Percentiles rank a stretch among this genome's conserved stretches.
Evolutionary conservation across 2,113 vertebrate genomes (phyloP).

Genomic region (Otus sunia): DNA sequence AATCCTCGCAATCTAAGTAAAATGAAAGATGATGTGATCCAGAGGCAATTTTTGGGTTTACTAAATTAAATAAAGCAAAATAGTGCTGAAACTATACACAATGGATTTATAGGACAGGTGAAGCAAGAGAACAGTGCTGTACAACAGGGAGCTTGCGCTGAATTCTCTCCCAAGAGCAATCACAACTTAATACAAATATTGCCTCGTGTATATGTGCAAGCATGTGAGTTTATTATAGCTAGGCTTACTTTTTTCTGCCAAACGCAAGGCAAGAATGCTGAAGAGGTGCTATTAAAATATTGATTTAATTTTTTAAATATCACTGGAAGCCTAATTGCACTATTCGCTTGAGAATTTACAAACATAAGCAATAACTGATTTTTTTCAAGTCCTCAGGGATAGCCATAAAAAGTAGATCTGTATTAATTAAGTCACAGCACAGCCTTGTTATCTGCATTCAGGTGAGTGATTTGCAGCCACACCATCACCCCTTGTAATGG

Average conservation of each 20-base stretch:
- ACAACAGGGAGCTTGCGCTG: neutral
- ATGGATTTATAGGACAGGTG: neutral
- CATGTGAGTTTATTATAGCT: neutral
- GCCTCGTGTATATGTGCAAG: neutral
- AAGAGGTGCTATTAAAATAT: neutral
- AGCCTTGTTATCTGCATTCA: neutral
- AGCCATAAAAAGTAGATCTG: neutral
- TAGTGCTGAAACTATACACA: neutral
- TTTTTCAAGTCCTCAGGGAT: neutral
- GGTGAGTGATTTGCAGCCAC: neutral
- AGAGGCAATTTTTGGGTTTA: neutral
- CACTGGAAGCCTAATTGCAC: neutral
- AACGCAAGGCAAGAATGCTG: neutral
- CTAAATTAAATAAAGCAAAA: neutral
- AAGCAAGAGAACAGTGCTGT: neutral
- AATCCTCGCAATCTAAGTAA: neutral
- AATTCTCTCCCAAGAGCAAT: neutral
- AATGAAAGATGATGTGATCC: neutral
- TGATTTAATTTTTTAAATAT: neutral
- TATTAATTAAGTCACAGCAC: constrained; percentile 6
- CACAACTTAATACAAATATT: neutral
- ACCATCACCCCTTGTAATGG: neutral
- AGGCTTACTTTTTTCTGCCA: neutral
- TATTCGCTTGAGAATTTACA: neutral
- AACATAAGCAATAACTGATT: neutral